These are phyloP conservation scores for Rhinopomastus cyanomelas DNA, from an alignment of 2,113 vertebrate species.

Conservation along the genomic window DNA sequence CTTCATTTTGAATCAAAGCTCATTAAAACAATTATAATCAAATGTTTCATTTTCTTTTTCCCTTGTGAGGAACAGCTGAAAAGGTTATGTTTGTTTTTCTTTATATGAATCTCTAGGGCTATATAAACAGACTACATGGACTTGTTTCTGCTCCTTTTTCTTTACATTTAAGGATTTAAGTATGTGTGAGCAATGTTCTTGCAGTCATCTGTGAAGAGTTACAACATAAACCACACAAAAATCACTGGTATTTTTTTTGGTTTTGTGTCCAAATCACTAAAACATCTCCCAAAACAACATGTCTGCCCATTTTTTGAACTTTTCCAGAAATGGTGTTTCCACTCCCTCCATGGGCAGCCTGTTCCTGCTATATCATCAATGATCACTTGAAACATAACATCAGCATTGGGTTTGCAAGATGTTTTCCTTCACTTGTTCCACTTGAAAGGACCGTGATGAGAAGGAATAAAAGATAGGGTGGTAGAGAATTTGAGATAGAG, in stretches of 20 bases:
- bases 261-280: too few species aligned
- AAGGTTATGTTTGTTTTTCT: constrained; percentile 86
- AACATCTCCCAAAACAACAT: too few species aligned
- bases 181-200: neutral
- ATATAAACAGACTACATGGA: constrained; percentile 74
- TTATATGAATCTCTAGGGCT: constrained; percentile 73
- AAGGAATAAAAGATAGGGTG: neutral
- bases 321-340: too few species aligned
- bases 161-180: constrained; percentile 47
- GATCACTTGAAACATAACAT: too few species aligned
- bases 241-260: accelerated
- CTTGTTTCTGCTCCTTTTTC: constrained; percentile 68
- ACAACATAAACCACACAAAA: neutral
- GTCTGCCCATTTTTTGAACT: too few species aligned
- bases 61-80: constrained; percentile 80
- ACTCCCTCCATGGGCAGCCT: too few species aligned
- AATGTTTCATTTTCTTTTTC: constrained; percentile 82
- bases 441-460: neutral
- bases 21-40: constrained; percentile 87
- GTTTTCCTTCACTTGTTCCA: neutral
- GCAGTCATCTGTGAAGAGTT: neutral
- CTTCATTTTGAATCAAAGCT: constrained; percentile 83
- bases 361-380: too few species aligned
- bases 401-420: neutral
- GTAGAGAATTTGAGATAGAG: accelerated